phyloP scores from a whole-genome alignment of 1,140 invertebrate species.

The Atopsyche davidsoni region DNA sequence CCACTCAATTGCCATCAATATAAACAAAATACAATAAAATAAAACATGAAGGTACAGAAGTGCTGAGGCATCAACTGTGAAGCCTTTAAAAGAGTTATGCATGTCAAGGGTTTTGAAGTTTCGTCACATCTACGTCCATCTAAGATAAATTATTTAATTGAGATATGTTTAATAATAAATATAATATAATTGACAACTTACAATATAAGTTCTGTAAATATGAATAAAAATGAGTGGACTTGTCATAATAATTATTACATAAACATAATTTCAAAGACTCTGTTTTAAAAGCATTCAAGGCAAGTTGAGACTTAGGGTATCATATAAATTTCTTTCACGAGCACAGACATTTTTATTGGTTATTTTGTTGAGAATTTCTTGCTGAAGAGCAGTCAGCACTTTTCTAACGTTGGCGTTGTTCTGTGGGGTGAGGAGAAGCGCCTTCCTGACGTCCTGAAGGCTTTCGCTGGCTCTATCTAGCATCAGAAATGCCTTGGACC shows the following conservation, averaged over 20 bases:
- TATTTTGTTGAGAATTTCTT: slow-evolving; percentile 30
- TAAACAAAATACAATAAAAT: slow-evolving; percentile 1
- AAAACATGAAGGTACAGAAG: slow-evolving; percentile 7
- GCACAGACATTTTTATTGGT: slow-evolving; percentile 27
- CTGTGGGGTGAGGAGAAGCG: slow-evolving; percentile 35
- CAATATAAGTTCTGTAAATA: too few relatives aligned
- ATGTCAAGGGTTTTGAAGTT: too few relatives aligned
- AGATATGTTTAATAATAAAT: too few relatives aligned
- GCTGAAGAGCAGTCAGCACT: slow-evolving; percentile 26
- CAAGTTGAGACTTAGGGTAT: slow-evolving; percentile 28
- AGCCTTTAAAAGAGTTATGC: slow-evolving; percentile 13
- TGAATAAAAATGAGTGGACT: too few relatives aligned
- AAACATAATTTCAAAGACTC: too few relatives aligned
- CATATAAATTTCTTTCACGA: slow-evolving; percentile 24
- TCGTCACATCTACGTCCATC: too few relatives aligned
- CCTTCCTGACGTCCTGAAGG: slow-evolving; percentile 49
- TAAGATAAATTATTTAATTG: too few relatives aligned
- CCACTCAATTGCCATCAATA: not conserved
- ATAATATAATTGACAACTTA: too few relatives aligned
- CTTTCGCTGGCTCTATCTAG: slow-evolving; percentile 48
- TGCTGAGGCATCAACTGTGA: slow-evolving; percentile 10
- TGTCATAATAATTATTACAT: too few relatives aligned
- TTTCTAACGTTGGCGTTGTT: slow-evolving; percentile 28
- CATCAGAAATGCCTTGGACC: slow-evolving; percentile 79
- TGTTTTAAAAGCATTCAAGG: slow-evolving; percentile 16